Percentiles rank a stretch among this genome's conserved stretches.
phyloP scores from a whole-genome alignment of 2,888 invertebrate genomes.

The Calliphora vomitoria region DNA sequence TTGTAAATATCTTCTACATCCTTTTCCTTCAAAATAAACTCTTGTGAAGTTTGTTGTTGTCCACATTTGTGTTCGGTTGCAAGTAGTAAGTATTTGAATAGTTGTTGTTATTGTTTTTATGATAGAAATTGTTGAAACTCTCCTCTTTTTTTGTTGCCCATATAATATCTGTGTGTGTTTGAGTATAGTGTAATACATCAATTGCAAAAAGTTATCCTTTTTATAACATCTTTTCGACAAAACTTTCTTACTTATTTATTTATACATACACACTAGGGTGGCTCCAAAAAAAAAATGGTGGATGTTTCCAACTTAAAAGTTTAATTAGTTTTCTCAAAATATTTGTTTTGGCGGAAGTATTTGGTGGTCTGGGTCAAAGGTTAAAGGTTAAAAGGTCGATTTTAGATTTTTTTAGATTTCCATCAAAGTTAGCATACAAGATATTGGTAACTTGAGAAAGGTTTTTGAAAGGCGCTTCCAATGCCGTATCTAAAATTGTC shows the following conservation, averaged over 20 bases:
- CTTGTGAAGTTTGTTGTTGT: constrained; percentile 54
- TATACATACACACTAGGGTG: not conserved
- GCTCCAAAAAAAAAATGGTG: too few relatives aligned
- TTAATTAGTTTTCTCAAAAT: too few relatives aligned
- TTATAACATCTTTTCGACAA: constrained; percentile 67
- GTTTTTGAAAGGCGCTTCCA: too few relatives aligned
- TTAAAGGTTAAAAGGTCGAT: too few relatives aligned
- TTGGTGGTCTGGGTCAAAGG: too few relatives aligned
- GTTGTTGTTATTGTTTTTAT: constrained; percentile 37
- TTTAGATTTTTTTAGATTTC: too few relatives aligned
- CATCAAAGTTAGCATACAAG: too few relatives aligned
- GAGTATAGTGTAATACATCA: constrained; percentile 81
- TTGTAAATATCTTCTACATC: constrained; percentile 25
- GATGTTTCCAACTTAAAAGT: too few relatives aligned
- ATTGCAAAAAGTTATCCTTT: constrained; percentile 83
- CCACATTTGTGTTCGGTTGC: constrained; percentile 49
- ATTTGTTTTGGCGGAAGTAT: too few relatives aligned
- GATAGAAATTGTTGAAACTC: constrained; percentile 33
- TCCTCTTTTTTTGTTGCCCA: constrained; percentile 24
- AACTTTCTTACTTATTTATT: constrained; percentile 61
- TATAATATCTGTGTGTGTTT: constrained; percentile 47
- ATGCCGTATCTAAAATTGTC: too few relatives aligned
- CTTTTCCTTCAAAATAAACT: constrained; percentile 52
- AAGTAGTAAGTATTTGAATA: constrained; percentile 30
- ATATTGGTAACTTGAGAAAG: too few relatives aligned